Percentiles rank a stretch among this genome's conserved stretches.
phyloP scores from a whole-genome alignment of 2,113 vertebrate species.

The Daboia siamensis region DNA sequence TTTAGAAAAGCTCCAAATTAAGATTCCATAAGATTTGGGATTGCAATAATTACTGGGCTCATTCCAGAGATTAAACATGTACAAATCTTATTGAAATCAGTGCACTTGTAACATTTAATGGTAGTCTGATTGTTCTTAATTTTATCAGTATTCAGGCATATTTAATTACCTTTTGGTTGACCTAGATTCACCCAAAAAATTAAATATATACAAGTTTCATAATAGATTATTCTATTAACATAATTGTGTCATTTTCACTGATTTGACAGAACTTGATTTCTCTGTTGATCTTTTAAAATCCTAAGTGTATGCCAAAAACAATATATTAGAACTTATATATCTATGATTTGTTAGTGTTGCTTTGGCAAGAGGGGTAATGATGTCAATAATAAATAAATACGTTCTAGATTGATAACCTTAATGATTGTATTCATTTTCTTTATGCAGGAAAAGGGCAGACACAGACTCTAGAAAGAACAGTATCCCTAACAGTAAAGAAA shows the following conservation, averaged over 20 bases:
- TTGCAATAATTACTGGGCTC: background rate
- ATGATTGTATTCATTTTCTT: constrained; percentile 16
- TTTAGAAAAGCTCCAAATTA: background rate
- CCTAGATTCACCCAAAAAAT: background rate
- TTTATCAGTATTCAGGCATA: background rate
- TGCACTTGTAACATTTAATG: background rate
- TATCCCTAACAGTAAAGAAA: constrained; percentile 93
- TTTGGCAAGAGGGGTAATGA: background rate
- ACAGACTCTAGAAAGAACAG: constrained; percentile 96
- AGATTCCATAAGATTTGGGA: background rate
- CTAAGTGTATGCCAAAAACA: background rate
- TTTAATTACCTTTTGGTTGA: background rate
- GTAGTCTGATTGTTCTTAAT: background rate
- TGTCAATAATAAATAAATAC: constrained; percentile 13
- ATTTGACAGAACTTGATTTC: background rate
- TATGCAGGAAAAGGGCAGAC: constrained; percentile 90
- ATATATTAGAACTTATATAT: background rate
- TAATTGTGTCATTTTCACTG: background rate
- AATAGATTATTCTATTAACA: background rate
- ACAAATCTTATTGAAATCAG: background rate
- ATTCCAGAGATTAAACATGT: background rate
- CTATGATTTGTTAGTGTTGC: background rate
- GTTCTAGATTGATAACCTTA: fast-evolving
- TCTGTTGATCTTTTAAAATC: background rate
- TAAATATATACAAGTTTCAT: background rate